Percentiles rank a stretch among this genome's conserved stretches.
Conservation (phyloP, 2,888 invertebrate species). For the Leptinotarsa haldemani region DNA sequence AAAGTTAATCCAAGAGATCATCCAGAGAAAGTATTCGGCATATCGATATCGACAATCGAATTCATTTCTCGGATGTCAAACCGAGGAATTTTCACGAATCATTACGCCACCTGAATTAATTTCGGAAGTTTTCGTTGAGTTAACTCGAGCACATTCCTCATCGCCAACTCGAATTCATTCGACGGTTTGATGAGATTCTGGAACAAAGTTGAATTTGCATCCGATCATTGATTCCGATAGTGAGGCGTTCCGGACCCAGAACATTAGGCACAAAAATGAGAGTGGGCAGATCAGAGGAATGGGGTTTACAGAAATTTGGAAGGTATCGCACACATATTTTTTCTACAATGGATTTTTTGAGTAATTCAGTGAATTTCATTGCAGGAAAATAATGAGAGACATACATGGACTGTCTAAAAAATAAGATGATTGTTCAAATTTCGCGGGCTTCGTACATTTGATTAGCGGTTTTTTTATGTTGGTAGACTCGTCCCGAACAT, state of each 20-base stretch:
- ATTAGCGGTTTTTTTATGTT: too few species aligned
- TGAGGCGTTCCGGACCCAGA: slow-evolving; percentile 5
- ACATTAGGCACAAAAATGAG: not conserved
- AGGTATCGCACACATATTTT: not conserved
- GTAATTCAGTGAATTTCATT: too few species aligned
- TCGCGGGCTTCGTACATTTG: too few species aligned
- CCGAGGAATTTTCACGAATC: slow-evolving; percentile 54
- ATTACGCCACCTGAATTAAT: slow-evolving; percentile 55
- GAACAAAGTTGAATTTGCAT: slow-evolving; percentile 32
- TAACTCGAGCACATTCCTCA: slow-evolving; percentile 43
- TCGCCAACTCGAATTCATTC: slow-evolving; percentile 33
- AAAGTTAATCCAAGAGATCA: slow-evolving; percentile 48
- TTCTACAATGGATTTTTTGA: too few species aligned
- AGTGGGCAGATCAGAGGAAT: not conserved
- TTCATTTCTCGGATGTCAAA: slow-evolving; percentile 51
- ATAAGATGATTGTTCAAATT: too few species aligned
- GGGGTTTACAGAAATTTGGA: not conserved
- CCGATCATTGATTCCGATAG: slow-evolving; percentile 25
- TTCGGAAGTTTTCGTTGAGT: slow-evolving; percentile 47
- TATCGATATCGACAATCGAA: slow-evolving; percentile 43
- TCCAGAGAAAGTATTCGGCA: slow-evolving; percentile 44
- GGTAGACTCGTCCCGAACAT: too few species aligned
- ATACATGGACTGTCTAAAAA: too few species aligned
- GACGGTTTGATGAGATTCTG: slow-evolving; percentile 34
- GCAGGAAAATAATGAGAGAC: too few species aligned